A percentile compares a stretch with the other conserved stretches of the same genome.
phyloP scores from a whole-genome alignment of 2,113 vertebrate species.

The Pterophyllum scalare region DNA sequence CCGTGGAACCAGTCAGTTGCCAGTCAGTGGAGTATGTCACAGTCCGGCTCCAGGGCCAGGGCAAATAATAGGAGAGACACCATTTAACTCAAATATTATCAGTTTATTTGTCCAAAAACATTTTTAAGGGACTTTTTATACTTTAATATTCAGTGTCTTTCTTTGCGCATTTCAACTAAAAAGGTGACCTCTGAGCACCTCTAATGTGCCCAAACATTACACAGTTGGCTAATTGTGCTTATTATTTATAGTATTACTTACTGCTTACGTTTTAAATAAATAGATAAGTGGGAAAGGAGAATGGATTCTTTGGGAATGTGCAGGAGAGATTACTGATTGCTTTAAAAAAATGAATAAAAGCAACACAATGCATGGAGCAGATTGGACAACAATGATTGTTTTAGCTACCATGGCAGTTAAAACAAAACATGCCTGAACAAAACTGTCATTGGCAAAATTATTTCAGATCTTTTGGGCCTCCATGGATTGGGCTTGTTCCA shows the following conservation, averaged over 20 bases:
- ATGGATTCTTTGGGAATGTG: not conserved
- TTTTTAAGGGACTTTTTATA: not conserved
- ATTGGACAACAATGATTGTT: not conserved
- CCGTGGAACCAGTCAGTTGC: too few species aligned
- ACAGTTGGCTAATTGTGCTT: not conserved
- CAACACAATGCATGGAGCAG: not conserved
- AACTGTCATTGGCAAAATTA: not conserved
- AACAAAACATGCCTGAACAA: not conserved
- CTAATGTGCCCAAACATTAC: not conserved
- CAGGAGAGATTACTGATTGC: not conserved
- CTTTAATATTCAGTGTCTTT: not conserved
- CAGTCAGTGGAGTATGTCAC: too few species aligned
- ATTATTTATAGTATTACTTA: not conserved
- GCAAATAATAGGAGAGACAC: too few species aligned
- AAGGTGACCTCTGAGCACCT: not conserved
- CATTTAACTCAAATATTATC: not conserved
- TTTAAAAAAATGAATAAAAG: not conserved
- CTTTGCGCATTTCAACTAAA: not conserved
- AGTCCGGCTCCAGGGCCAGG: too few species aligned
- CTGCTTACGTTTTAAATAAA: not conserved
- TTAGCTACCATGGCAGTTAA: not conserved
- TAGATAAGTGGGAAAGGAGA: not conserved
- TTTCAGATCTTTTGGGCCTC: not conserved
- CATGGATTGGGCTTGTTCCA: not conserved
- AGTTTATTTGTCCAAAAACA: not conserved